Conservation (phyloP, 2,888 invertebrate genomes). For the Macrosoma leucophasiata region DNA sequence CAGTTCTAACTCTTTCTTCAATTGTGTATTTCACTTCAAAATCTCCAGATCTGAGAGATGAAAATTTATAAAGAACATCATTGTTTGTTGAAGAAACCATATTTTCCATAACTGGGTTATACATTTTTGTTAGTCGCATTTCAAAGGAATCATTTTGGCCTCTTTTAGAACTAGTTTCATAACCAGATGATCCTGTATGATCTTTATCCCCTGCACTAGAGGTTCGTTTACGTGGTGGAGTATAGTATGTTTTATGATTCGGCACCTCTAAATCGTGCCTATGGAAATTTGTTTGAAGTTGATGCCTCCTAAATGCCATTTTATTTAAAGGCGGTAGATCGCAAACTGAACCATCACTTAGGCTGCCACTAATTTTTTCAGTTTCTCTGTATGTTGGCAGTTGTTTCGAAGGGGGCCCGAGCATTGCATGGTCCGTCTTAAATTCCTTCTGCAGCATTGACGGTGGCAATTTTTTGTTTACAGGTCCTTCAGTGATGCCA, state of each 20-base stretch:
- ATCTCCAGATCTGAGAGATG: conserved; percentile 47
- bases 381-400: conserved; percentile 36
- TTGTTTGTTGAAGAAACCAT: conserved; percentile 63
- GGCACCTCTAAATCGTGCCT: conserved; percentile 38
- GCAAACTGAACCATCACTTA: conserved; percentile 62
- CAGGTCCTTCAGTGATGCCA: conserved; percentile 74
- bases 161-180: conserved; percentile 53
- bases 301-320: conserved; percentile 42
- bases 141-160: conserved; percentile 38
- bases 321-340: conserved; percentile 45
- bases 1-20: conserved; percentile 57
- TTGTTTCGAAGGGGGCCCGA: conserved; percentile 43
- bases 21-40: conserved; percentile 57
- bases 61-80: conserved; percentile 53
- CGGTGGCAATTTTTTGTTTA: conserved; percentile 67
- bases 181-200: conserved; percentile 49
- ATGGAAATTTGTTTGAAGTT: conserved; percentile 35
- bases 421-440: conserved; percentile 47
- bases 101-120: conserved; percentile 64
- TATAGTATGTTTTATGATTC: conserved; percentile 36
- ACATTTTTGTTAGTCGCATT: conserved; percentile 35
- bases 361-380: conserved; percentile 47
- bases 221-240: conserved; percentile 44
- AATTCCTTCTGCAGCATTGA: conserved; percentile 60
- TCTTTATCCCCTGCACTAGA: conserved; percentile 52